A percentile compares a stretch with the other conserved stretches of the same genome.
phyloP scores from a whole-genome alignment of 2,113 vertebrate genomes.

The Oreochromis tanganicae region DNA sequence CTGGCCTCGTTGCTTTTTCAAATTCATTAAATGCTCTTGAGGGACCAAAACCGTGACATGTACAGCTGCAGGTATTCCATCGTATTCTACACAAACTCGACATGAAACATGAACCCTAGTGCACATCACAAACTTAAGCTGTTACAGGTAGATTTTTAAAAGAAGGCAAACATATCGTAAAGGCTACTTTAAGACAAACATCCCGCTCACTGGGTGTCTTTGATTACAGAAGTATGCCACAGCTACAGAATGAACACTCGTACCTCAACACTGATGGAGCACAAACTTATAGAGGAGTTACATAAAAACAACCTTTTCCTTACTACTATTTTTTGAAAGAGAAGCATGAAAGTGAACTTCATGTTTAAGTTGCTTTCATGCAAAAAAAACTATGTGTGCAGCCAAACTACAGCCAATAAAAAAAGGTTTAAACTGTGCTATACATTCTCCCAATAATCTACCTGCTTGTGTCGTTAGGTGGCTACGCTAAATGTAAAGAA shows the following conservation, averaged over 20 bases:
- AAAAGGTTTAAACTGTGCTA: neutral
- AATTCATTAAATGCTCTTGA: slow-evolving; percentile 31
- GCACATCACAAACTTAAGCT: slow-evolving; percentile 55
- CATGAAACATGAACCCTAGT: slow-evolving; percentile 55
- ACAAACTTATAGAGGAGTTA: neutral
- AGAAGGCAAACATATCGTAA: slow-evolving; percentile 35
- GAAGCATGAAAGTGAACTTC: neutral
- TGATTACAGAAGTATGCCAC: neutral
- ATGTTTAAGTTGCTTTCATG: neutral
- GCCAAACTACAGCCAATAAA: neutral
- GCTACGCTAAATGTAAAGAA: slow-evolving; percentile 21
- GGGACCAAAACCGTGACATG: slow-evolving; percentile 43
- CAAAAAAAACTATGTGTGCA: neutral
- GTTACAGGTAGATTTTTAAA: slow-evolving; percentile 52
- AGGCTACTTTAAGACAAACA: slow-evolving; percentile 9
- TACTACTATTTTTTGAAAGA: neutral
- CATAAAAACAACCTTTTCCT: neutral
- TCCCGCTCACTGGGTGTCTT: neutral
- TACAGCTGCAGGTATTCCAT: slow-evolving; percentile 45
- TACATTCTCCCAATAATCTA: slow-evolving; percentile 41
- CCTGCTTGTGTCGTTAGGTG: slow-evolving; percentile 24
- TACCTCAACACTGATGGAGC: slow-evolving; percentile 26
- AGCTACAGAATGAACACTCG: slow-evolving; percentile 24
- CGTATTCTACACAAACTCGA: slow-evolving; percentile 51
- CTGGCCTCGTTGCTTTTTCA: slow-evolving; percentile 47